Evolutionary conservation across 1,140 invertebrate species (phyloP).

Genomic region (honey bee (Apis mellifera)): DNA sequence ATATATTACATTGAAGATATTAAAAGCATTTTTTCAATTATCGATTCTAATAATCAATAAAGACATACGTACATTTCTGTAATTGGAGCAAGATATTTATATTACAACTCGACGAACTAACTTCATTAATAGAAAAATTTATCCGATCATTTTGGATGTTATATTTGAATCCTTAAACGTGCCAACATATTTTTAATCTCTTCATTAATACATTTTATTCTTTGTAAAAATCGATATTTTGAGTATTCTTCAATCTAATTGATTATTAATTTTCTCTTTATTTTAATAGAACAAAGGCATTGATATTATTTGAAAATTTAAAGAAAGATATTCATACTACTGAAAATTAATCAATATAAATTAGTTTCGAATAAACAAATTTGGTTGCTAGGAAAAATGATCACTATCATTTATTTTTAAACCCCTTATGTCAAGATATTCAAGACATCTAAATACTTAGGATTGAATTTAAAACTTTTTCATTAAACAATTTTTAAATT

Average conservation of each 20-base stretch:
- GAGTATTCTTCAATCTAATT: neutral
- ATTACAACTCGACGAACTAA: neutral
- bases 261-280: neutral
- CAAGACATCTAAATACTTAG: too few relatives aligned
- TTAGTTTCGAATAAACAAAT: too few relatives aligned
- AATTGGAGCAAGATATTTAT: constrained; percentile 12
- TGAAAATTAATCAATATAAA: too few relatives aligned
- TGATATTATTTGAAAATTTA: neutral
- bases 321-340: neutral
- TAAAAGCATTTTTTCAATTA: constrained; percentile 15
- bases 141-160: neutral
- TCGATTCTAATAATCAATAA: constrained; percentile 12
- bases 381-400: too few relatives aligned
- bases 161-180: neutral
- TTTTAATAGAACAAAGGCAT: neutral
- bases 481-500: too few relatives aligned
- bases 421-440: too few relatives aligned
- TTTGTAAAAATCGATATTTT: neutral
- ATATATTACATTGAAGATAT: neutral
- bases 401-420: too few relatives aligned
- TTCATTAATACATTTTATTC: neutral
- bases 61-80: neutral
- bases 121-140: neutral
- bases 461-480: too few relatives aligned
- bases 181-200: neutral